These are phyloP conservation scores for Spinus pinus DNA, from an alignment of 2,797 vertebrate genomes.

Conservation along the genomic window DNA sequence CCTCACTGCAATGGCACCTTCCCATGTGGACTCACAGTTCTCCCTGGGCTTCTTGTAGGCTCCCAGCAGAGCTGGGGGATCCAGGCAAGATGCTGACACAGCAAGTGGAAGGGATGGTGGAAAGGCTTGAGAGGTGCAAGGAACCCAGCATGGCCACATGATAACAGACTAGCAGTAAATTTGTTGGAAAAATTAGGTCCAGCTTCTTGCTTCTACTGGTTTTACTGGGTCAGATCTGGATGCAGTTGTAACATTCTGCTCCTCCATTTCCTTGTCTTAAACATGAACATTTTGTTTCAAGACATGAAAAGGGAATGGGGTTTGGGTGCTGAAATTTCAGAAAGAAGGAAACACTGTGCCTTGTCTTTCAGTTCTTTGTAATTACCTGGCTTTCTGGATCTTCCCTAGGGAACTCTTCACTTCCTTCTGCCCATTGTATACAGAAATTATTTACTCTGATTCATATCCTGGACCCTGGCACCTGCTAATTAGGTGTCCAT, in stretches of 20 bases:
- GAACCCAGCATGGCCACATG: not conserved
- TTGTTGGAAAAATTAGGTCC: not conserved
- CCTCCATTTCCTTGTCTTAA: not conserved
- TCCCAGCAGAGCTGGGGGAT: not conserved
- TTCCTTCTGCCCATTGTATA: constrained; percentile 15
- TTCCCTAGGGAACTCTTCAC: not conserved
- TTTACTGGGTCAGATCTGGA: not conserved
- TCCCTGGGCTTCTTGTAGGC: not conserved
- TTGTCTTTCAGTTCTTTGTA: not conserved
- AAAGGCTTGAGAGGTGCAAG: not conserved
- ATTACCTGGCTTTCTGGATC: not conserved
- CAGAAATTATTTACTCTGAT: constrained; percentile 22
- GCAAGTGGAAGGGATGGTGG: not conserved
- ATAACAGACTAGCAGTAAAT: not conserved
- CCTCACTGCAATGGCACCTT: not conserved
- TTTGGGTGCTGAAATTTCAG: not conserved
- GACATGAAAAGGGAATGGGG: not conserved
- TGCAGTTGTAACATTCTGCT: not conserved
- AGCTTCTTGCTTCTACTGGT: not conserved
- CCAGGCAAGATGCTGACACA: not conserved
- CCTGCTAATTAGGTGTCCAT: not conserved
- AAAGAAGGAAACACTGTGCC: not conserved
- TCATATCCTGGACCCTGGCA: constrained; percentile 32
- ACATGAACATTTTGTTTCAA: not conserved
- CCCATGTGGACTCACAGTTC: fast-evolving